phyloP scores from a whole-genome alignment of 2,113 vertebrate genomes.

The Ochotona curzoniae region DNA sequence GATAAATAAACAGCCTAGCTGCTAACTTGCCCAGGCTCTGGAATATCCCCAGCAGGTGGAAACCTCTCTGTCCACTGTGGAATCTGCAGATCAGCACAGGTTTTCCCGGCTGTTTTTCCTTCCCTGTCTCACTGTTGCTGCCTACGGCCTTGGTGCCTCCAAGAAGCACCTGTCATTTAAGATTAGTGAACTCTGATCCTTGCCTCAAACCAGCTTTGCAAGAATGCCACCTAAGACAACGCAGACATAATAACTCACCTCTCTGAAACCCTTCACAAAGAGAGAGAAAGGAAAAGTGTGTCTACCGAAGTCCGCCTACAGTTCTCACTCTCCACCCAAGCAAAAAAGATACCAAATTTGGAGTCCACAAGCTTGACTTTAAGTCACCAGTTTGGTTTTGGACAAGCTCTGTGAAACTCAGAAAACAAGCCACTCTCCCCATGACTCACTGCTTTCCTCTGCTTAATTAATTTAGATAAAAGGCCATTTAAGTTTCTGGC shows the following conservation, averaged over 20 bases:
- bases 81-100: neutral
- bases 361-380: conserved; percentile 11
- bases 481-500: neutral
- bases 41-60: neutral
- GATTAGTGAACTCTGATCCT: neutral
- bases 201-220: neutral
- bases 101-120: neutral
- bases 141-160: neutral
- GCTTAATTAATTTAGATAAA: neutral
- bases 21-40: neutral
- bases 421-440: neutral
- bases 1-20: neutral
- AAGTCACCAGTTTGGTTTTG: neutral
- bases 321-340: neutral
- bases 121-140: neutral
- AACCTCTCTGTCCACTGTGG: fast-evolving
- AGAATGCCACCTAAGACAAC: neutral
- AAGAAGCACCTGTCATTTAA: neutral
- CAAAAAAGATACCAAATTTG: neutral
- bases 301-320: neutral
- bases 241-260: neutral
- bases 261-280: neutral
- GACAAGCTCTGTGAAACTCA: neutral
- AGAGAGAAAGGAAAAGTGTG: fast-evolving
- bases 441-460: neutral